Conservation (phyloP, 2,113 vertebrate species). For the Artemisiospiza belli region DNA sequence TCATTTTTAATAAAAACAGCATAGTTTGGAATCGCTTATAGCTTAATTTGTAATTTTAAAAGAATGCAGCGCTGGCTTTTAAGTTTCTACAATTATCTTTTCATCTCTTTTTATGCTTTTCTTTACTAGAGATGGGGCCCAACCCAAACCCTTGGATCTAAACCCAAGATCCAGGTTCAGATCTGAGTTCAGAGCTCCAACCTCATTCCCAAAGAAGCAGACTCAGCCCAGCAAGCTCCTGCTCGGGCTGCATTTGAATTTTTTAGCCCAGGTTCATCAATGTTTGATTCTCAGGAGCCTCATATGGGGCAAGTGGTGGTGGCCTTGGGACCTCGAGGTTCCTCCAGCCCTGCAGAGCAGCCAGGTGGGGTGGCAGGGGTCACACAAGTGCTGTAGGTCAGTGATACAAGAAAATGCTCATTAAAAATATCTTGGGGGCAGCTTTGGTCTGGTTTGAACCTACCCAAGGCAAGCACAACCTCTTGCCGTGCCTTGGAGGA, state of each 20-base stretch:
- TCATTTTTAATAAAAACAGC: constrained; percentile 75
- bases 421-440: background rate
- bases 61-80: constrained; percentile 62
- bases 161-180: constrained; percentile 34
- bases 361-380: background rate
- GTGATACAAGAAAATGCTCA: background rate
- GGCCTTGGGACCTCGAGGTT: background rate
- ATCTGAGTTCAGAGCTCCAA: constrained; percentile 19
- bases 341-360: background rate
- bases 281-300: background rate
- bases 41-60: constrained; percentile 73
- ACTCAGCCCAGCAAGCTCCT: background rate
- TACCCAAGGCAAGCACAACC: background rate
- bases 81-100: constrained; percentile 63
- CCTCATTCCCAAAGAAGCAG: background rate
- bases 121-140: constrained; percentile 48
- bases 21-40: constrained; percentile 67
- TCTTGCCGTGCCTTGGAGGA: background rate
- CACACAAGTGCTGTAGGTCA: background rate
- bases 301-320: background rate
- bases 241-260: background rate
- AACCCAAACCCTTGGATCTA: constrained; percentile 49
- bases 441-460: background rate
- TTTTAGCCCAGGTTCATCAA: background rate
- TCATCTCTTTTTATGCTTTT: constrained; percentile 61